Percentiles rank a stretch among this genome's conserved stretches.
Conservation (phyloP, 2,113 vertebrate genomes). For the Pogonocichla stellata region DNA sequence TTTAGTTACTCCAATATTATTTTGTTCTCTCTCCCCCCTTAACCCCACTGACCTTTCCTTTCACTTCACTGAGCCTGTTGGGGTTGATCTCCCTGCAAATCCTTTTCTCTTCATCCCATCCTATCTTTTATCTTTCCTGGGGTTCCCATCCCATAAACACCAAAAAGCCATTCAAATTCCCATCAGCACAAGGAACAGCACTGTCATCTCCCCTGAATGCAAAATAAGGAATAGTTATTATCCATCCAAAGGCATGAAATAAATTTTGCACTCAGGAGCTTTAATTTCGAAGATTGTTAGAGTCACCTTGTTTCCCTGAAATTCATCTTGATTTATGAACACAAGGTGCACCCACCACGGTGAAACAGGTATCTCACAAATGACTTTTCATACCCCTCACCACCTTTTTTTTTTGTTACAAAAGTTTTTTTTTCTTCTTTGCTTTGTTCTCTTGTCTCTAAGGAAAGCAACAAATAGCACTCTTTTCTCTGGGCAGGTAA, state of each 20-base stretch:
- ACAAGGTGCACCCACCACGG: neutral
- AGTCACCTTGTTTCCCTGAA: neutral
- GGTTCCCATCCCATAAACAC: neutral
- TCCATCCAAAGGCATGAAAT: neutral
- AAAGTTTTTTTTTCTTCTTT: neutral
- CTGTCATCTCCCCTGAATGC: too few relatives aligned
- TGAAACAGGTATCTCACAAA: neutral
- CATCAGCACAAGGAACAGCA: neutral
- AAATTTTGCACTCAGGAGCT: neutral
- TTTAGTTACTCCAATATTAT: neutral
- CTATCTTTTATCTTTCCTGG: neutral
- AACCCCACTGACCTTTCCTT: neutral
- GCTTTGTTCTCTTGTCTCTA: neutral
- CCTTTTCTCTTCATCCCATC: neutral
- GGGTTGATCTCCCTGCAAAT: neutral
- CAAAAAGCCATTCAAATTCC: neutral
- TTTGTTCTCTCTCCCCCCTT: neutral
- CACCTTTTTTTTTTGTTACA: neutral
- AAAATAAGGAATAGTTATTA: neutral
- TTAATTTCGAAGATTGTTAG: accelerated
- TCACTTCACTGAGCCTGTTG: neutral
- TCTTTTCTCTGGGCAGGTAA: neutral
- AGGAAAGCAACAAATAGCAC: neutral
- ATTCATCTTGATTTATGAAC: neutral
- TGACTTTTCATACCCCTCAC: neutral